These are phyloP conservation scores for Heliconius charithonia DNA, from an alignment of 2,888 invertebrate species.

Conservation along the genomic window DNA sequence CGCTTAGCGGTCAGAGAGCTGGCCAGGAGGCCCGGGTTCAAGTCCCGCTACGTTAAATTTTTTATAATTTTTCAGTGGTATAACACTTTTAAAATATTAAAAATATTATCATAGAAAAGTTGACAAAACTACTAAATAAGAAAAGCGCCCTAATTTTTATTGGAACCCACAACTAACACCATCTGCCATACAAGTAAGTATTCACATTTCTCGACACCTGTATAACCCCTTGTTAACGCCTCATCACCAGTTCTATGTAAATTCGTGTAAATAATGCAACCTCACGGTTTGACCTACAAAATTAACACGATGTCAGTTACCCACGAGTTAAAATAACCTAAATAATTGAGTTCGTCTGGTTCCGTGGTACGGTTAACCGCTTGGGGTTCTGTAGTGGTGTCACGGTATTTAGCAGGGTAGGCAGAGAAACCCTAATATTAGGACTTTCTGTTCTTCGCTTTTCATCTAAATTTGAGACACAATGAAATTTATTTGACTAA, in stretches of 20 bases:
- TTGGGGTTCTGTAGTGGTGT: neutral
- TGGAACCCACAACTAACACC: neutral
- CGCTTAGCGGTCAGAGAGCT: no score
- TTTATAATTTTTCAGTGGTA: no score
- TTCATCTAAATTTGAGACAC: no score
- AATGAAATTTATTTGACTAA: no score
- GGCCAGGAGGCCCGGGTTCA: no score
- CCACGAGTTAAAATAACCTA: slow-evolving; percentile 20
- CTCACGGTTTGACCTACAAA: slow-evolving; percentile 35
- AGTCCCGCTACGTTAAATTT: no score
- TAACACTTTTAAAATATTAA: no score
- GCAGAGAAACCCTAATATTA: no score
- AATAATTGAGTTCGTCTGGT: neutral
- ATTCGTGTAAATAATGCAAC: slow-evolving; percentile 31
- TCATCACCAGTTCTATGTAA: slow-evolving; percentile 28
- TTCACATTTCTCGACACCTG: neutral
- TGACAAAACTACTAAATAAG: neutral
- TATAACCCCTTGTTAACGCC: slow-evolving; percentile 19
- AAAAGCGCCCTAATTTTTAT: neutral
- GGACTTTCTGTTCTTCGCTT: no score
- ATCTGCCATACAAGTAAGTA: neutral
- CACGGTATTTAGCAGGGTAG: no score
- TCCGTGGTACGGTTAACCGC: neutral
- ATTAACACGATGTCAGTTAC: neutral
- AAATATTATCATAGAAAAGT: no score